Evolutionary conservation across 2,113 vertebrate genomes (phyloP).

Genomic region (Prochilodus magdalenae): DNA sequence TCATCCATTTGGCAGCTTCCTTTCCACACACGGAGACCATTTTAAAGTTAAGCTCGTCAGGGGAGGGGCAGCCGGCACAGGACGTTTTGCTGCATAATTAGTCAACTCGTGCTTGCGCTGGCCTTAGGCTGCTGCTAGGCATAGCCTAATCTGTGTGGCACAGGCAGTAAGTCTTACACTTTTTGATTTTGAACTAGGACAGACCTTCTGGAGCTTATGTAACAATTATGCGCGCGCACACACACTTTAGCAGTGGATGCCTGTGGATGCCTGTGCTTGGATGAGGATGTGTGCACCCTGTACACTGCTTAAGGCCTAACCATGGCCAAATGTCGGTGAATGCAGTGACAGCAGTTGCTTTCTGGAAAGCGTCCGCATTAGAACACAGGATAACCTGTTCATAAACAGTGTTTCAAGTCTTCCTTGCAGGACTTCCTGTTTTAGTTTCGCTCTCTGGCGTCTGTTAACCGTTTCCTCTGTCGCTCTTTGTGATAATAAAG

Average conservation of each 20-base stretch:
- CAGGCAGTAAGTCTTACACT: background rate
- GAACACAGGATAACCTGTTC: background rate
- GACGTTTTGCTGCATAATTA: conserved; percentile 49
- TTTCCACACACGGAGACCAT: conserved; percentile 69
- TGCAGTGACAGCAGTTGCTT: background rate
- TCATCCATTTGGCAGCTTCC: background rate
- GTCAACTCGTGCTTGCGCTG: conserved; percentile 18
- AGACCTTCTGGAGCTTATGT: conserved; percentile 37
- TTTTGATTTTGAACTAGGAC: conserved; percentile 13
- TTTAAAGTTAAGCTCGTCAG: conserved; percentile 65
- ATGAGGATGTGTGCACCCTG: background rate
- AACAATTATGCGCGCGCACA: background rate
- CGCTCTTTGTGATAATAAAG: conserved; percentile 23
- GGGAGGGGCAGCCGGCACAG: conserved; percentile 62
- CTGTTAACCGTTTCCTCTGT: conserved; percentile 65
- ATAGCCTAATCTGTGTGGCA: conserved; percentile 18
- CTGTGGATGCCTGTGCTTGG: background rate
- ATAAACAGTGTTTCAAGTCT: conserved; percentile 6
- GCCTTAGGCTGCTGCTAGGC: conserved; percentile 3
- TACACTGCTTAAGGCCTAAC: background rate
- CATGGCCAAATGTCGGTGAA: background rate
- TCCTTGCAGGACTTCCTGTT: conserved; percentile 34
- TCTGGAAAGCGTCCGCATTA: background rate
- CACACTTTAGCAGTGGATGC: too few relatives aligned
- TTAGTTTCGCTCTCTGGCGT: conserved; percentile 56